Evolutionary conservation across 2,888 invertebrate species (phyloP), one percentile per base, ranked within the genome.

Genomic region (Capitulum mitella): DNA sequence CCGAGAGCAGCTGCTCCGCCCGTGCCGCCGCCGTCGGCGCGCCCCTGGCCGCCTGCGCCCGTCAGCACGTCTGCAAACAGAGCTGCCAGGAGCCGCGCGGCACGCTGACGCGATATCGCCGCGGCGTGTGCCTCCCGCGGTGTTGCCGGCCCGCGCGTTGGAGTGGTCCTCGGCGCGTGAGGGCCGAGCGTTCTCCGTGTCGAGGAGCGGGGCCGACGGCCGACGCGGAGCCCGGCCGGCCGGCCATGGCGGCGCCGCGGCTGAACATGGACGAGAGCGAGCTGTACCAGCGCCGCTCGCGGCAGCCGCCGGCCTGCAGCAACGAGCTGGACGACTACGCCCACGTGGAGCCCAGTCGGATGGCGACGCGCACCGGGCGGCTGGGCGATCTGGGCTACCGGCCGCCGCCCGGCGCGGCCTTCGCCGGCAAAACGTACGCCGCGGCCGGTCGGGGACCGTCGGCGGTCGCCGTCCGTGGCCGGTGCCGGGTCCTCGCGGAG

Each of bases 201-300:
- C n/a, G n/a, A n/a, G n/a, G n/a, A n/a, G n/a, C n/a, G n/a, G n/a
- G n/a, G n/a, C n/a, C n/a, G n/a, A n/a, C n/a, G 10, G 46, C 19
- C 51, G 12, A 12, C 22, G 51, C 10, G 12, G 51, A 51, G 51
- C 51, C 16, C 43, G 12, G 43, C 43, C 43, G 6, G 6, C 43
- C 1, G 32, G 32, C 14, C 32, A 70, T 70, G 70, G 3, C 70
- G 5, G 70, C 22, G 70, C 70, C 70, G 22, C 70, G 26, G 5
- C 70, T 70, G 22, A 12, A 32, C 16, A 70, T 70, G 70, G 32
- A 22, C 37, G 37, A 70, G 34, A 70, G 70, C 8, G 70, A 70
- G 6, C 70, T 70, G 70, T 70, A 37, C 70, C 70, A 16, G 70
- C 70, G 70, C 19, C 34, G 70, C 16, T 32, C 58, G 58, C 58